Base-by-base conservation (phyloP, 2,888 invertebrate genomes). In the Parnassius smintheus region DNA sequence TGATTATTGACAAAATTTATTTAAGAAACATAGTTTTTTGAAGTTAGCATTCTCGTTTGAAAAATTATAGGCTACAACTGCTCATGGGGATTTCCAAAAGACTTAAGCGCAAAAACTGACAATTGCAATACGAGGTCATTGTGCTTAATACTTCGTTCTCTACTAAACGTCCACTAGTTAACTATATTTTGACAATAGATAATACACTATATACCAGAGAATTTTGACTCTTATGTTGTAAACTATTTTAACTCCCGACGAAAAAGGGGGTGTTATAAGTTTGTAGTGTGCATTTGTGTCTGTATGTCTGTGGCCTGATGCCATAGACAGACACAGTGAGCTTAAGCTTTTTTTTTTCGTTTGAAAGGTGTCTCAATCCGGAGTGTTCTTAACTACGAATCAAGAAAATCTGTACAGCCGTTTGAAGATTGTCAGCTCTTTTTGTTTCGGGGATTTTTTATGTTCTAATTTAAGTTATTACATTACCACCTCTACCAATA, bases 1-100 rank as follows among this genome's bases (percentile, higher is more conserved):
- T 35, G 7, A 35, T 35, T 4, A 35, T 35, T 35, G 35, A 35
- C 35, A 0, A 35, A 35, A 35, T 35, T 49, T 49, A 49, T 13
- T 18, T 1, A 13, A 49, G 1, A 51, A 25, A 10, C 3, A 25
- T 22, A 45, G 18, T 45, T 44, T 45, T 44, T 45, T 22, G 44
- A 63, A 49, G 13, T 46, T 41, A 52, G 35, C 56, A 64, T 56
- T 69, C 66, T 59, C 56, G 18, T 70, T 66, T 61, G 64, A 66
- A 66, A 70, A 70, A 68, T 68, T 67, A 70, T 70, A 69, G 63
- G 66, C 66, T 61, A 76, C 75, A 69, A 72, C 48, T 71, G 72
- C 72, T 75, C 75, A 74, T 72, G 73, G 86, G 86, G 72, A 81
- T 80, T 85, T 73, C 86, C 85, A 74, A 80, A 82, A 75, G 67